These are phyloP conservation scores for Heliconius cydno DNA, from an alignment of 2,888 invertebrate species.

Conservation along the genomic window DNA sequence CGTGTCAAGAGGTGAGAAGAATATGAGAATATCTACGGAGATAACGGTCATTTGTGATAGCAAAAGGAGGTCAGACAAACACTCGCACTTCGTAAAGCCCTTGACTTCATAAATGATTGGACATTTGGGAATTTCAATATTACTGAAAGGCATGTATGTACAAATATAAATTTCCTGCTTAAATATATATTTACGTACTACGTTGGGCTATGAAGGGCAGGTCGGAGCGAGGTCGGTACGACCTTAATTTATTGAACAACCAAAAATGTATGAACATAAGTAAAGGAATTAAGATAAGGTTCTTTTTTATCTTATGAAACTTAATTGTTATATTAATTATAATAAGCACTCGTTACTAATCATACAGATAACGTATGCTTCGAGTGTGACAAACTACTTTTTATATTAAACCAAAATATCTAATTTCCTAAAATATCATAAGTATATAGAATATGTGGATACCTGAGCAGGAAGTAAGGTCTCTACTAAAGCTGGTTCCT, in stretches of 20 bases:
- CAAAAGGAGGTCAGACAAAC: constrained; percentile 45
- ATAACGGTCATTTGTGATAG: constrained; percentile 44
- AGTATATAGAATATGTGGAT: constrained; percentile 38
- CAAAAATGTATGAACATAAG: constrained; percentile 15
- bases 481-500: constrained; percentile 72
- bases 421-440: too few relatives aligned
- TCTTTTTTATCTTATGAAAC: not conserved
- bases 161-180: not conserved
- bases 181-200: not conserved
- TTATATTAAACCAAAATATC: not conserved
- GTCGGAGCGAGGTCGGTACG: constrained; percentile 37
- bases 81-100: constrained; percentile 30
- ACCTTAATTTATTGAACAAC: constrained; percentile 33
- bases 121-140: constrained; percentile 14
- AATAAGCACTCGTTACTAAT: constrained; percentile 9
- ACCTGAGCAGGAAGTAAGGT: constrained; percentile 76
- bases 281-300: not conserved
- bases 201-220: constrained; percentile 37
- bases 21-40: constrained; percentile 34
- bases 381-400: not conserved
- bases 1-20: constrained; percentile 33
- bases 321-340: constrained; percentile 7
- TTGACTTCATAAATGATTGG: constrained; percentile 39
- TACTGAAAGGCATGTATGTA: not conserved
- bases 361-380: not conserved